A percentile compares a stretch with the other conserved stretches of the same genome.
Conservation (phyloP, 2,797 vertebrate genomes). For the Anguilla obscura region DNA sequence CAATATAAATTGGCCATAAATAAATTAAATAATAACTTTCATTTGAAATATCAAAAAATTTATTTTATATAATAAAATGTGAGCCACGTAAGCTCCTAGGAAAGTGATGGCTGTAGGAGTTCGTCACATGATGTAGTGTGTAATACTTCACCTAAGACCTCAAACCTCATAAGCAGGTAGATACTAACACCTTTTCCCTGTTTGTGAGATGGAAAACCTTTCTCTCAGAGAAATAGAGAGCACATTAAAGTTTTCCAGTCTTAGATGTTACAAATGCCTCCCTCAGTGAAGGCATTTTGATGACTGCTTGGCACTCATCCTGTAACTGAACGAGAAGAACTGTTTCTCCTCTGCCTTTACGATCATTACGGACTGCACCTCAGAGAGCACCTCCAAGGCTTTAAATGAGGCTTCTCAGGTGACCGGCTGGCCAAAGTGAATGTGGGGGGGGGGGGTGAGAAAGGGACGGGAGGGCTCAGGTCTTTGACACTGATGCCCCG, state of each 20-base stretch:
- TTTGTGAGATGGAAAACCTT: neutral
- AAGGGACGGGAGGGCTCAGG: neutral
- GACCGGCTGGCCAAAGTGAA: conserved; percentile 66
- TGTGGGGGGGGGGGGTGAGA: neutral
- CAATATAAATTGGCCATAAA: neutral
- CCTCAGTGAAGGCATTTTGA: neutral
- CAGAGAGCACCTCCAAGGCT: neutral
- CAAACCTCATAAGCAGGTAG: neutral
- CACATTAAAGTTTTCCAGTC: neutral
- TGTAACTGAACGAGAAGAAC: neutral
- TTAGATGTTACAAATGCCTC: neutral
- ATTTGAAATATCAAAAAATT: neutral
- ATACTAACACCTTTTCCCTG: neutral
- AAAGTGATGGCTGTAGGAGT: neutral
- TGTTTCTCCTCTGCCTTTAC: neutral
- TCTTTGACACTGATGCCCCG: conserved; percentile 65
- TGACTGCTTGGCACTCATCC: neutral
- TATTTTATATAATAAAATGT: neutral
- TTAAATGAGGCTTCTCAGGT: neutral
- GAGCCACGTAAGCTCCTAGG: neutral
- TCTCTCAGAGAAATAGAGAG: neutral
- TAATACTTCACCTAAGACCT: neutral
- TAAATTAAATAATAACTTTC: neutral
- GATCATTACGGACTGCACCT: neutral
- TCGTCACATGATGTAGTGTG: neutral